Conservation (phyloP, 1,140 invertebrate genomes). For the Aphidius ervi region DNA sequence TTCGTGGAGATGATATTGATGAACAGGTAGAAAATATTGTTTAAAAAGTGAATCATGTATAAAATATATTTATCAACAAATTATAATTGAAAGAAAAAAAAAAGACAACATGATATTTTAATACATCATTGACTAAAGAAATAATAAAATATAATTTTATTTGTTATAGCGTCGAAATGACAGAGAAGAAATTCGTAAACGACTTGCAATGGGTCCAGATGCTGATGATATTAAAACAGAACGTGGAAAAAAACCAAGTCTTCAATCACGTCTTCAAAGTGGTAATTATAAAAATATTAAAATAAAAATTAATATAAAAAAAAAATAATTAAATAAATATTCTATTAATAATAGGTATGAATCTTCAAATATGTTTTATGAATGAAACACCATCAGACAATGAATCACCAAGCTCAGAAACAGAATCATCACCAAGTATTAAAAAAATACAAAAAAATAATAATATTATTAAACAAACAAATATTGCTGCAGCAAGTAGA, state of each 20-base stretch:
- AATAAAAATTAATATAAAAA: constrained; percentile 8
- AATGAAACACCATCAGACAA: constrained; percentile 85
- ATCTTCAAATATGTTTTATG: constrained; percentile 93
- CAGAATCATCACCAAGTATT: constrained; percentile 46
- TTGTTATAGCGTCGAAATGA: constrained; percentile 78
- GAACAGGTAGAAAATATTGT: neutral
- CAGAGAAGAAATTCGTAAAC: constrained; percentile 83
- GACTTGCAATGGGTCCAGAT: constrained; percentile 82
- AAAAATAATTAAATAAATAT: constrained; percentile 9
- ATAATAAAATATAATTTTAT: constrained; percentile 22
- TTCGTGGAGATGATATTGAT: constrained; percentile 35
- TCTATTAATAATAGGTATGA: constrained; percentile 66
- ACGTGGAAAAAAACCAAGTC: constrained; percentile 75
- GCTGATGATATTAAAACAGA: constrained; percentile 65
- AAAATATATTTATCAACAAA: constrained; percentile 1
- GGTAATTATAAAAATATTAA: constrained; percentile 51
- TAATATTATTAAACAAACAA: constrained; percentile 25
- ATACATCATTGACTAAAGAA: too few relatives aligned
- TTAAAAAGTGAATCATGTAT: neutral
- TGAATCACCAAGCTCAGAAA: constrained; percentile 69
- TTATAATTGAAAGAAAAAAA: neutral
- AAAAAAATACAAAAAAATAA: constrained; percentile 27
- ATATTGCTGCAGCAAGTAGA: constrained; percentile 28
- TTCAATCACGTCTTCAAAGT: constrained; percentile 82
- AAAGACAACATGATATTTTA: too few relatives aligned